A percentile compares a stretch with the other conserved stretches of the same genome.
Conservation (phyloP, 2,888 invertebrate species). For the Rhodophaea formosa region DNA sequence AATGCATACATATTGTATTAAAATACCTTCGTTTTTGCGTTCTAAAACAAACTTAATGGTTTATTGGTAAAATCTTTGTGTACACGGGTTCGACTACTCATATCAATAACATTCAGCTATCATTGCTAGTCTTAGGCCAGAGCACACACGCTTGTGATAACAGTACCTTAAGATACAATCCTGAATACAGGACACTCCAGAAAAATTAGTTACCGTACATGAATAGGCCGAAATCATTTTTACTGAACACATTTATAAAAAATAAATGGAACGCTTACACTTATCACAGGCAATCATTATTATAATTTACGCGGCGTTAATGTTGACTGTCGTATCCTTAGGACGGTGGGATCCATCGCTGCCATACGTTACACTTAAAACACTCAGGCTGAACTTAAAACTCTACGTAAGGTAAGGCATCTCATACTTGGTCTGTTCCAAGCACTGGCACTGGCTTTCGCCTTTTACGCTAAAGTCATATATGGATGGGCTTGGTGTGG, state of each 20-base stretch:
- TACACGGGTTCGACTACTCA: conserved; percentile 1
- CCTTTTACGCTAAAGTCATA: conserved; percentile 37
- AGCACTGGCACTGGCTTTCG: conserved; percentile 38
- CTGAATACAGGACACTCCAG: conserved; percentile 9
- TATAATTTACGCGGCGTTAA: conserved; percentile 16
- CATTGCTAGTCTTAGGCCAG: conserved; percentile 16
- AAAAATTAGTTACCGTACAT: background rate
- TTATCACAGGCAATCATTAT: conserved; percentile 20
- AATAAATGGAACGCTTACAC: conserved; percentile 19
- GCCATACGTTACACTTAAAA: conserved; percentile 25
- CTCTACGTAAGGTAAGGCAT: conserved; percentile 55
- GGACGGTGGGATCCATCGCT: conserved; percentile 29
- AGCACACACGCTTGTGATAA: conserved; percentile 7
- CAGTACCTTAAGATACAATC: conserved; percentile 1
- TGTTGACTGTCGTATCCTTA: conserved; percentile 13
- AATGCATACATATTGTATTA: too few relatives aligned
- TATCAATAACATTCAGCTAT: conserved; percentile 11
- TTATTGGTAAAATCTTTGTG: background rate
- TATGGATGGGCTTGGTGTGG: conserved; percentile 46
- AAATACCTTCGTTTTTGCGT: too few relatives aligned
- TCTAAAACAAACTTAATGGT: background rate
- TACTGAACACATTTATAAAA: conserved; percentile 1
- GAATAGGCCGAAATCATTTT: conserved; percentile 11
- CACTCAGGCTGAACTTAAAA: conserved; percentile 21
- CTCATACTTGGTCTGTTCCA: conserved; percentile 43